phyloP scores from a whole-genome alignment of 2,888 invertebrate species.

The Strigamia transsilvanica region DNA sequence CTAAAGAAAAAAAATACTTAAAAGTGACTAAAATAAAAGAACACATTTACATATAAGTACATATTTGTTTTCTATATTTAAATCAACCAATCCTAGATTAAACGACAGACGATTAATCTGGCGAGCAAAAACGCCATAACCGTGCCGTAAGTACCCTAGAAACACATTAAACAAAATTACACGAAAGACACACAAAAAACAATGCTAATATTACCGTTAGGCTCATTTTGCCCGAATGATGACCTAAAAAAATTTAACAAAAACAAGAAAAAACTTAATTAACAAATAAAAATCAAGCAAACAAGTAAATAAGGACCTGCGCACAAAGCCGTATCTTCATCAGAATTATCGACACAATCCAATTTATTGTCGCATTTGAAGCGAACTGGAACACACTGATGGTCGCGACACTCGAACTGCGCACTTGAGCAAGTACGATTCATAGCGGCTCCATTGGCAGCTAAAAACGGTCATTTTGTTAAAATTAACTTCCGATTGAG shows the following conservation, averaged over 20 bases:
- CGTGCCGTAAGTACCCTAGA: neutral
- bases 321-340: neutral
- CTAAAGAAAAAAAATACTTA: too few species aligned
- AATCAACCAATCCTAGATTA: neutral
- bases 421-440: constrained; percentile 12
- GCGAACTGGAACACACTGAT: constrained; percentile 10
- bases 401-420: neutral
- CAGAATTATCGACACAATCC: neutral
- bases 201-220: neutral
- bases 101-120: neutral
- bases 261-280: neutral
- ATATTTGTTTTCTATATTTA: too few species aligned
- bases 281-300: neutral
- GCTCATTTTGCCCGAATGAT: neutral
- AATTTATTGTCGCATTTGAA: constrained; percentile 3
- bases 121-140: neutral
- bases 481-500: neutral
- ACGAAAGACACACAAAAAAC: neutral
- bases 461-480: neutral
- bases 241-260: neutral
- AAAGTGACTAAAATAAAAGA: too few species aligned
- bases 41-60: too few species aligned
- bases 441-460: neutral
- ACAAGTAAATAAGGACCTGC: neutral
- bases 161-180: neutral